Conservation (phyloP, 2,888 invertebrate species). For the Hetaerina titia region DNA sequence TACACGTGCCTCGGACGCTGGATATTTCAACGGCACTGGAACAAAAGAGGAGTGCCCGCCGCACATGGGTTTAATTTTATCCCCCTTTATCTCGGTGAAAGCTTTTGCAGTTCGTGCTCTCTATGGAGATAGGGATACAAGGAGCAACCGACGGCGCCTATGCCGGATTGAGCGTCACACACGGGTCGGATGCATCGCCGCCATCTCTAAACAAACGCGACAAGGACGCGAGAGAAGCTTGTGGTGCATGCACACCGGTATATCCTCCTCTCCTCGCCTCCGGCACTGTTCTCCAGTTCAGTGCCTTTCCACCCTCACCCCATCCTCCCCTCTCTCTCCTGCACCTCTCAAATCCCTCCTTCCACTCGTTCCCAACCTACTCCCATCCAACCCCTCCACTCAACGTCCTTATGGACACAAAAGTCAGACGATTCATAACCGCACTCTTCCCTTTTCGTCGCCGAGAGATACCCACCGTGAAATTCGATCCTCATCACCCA, state of each 20-base stretch:
- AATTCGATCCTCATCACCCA: neutral
- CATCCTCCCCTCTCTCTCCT: no score
- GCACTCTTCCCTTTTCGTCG: neutral
- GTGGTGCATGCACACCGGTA: neutral
- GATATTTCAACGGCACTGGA: no score
- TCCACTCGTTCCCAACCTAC: no score
- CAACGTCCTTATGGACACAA: slow-evolving; percentile 17
- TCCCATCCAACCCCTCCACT: neutral
- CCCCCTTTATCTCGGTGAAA: neutral
- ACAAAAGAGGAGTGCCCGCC: no score
- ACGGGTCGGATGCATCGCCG: neutral
- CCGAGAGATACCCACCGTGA: neutral
- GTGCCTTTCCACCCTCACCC: no score
- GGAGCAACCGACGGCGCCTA: neutral
- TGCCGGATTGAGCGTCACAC: neutral
- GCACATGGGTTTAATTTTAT: no score
- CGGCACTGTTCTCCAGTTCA: neutral
- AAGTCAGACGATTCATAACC: neutral
- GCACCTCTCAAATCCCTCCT: no score
- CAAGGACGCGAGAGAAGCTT: neutral
- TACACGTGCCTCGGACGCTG: no score
- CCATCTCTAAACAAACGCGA: neutral
- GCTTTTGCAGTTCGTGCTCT: neutral
- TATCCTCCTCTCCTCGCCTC: neutral
- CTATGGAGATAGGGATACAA: neutral